Evolutionary conservation across 2,113 vertebrate genomes (phyloP), one percentile per base, ranked within the genome.

Genomic region (Psittacara wagleri): DNA sequence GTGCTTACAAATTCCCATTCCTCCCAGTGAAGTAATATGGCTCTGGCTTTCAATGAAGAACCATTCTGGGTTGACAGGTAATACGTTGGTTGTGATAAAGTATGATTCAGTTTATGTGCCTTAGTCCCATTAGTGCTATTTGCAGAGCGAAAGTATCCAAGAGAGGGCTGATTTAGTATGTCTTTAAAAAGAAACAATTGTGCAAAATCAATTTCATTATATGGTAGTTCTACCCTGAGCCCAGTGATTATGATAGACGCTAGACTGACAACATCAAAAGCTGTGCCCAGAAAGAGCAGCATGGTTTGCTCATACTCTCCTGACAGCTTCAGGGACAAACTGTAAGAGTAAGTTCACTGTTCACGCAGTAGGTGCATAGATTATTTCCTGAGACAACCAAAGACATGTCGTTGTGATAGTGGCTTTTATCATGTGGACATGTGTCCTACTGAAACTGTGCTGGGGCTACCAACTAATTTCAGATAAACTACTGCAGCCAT

Each of bases 171-270:
- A 86, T 88, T 70, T 90, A 67, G 41, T 70, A 86, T 17, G 29
- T 90, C 29, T 95, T 89, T 74, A 88, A 86, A 93, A 81, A 41
- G 70, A 63, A 95, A 91, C 41, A 83, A 16, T 51, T 68, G 76
- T 88, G 39, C 29, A 68, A 94, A 92, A 90, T 83, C 51, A 20
- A 1, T 90, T 94, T 84, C 46, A n/a, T 86, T 83, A 52, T 61
- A 28, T 10, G 2, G 16, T 91, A 85, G 67, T 90, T 96, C 73
- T 88, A 39, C 24, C 13, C 52, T 85, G 18, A 76, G 17, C 49
- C 25, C 59, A 37, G 51, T 46, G 68, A 57, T 74, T 75, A 48
- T 67, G 55, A 37, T 35, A 87, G 82, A 37, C 10, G 4, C 39
- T 75, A 74, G 81, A 51, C 49, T 76, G 76, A 81, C 59, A 35